These are phyloP conservation scores for Hipparchia semele DNA, from an alignment of 2,888 invertebrate genomes.

Conservation along the genomic window DNA sequence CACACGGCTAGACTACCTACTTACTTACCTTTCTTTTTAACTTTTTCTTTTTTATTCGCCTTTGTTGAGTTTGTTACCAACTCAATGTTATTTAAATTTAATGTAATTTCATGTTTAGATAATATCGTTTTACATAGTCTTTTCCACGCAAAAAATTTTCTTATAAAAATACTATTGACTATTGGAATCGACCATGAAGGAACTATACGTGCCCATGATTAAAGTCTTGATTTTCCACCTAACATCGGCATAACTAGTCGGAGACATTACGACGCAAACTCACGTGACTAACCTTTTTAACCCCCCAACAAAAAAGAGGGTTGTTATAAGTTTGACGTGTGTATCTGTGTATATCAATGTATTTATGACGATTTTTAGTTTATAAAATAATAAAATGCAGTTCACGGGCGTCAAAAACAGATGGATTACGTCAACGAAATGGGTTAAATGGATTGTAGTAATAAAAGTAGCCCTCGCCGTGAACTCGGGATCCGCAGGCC, in stretches of 20 bases:
- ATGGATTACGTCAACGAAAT: conserved; percentile 72
- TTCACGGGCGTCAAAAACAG: neutral
- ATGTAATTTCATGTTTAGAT: neutral
- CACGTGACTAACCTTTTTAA: too few relatives aligned
- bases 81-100: conserved; percentile 29
- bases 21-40: conserved; percentile 10
- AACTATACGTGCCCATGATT: too few relatives aligned
- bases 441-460: conserved; percentile 71
- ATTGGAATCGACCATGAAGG: too few relatives aligned
- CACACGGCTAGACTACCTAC: conserved; percentile 8
- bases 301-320: too few relatives aligned
- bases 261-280: too few relatives aligned
- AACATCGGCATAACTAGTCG: too few relatives aligned
- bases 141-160: neutral
- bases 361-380: too few relatives aligned
- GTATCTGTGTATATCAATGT: too few relatives aligned
- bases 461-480: conserved; percentile 76
- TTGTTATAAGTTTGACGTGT: too few relatives aligned
- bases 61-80: conserved; percentile 20
- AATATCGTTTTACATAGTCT: too few relatives aligned
- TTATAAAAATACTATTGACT: neutral
- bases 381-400: too few relatives aligned
- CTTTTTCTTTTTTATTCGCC: conserved; percentile 24
- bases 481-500: conserved; percentile 64
- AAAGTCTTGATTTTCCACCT: too few relatives aligned